phyloP scores from a whole-genome alignment of 64 coral and sea anemone species.

The Actinia equina region DNA sequence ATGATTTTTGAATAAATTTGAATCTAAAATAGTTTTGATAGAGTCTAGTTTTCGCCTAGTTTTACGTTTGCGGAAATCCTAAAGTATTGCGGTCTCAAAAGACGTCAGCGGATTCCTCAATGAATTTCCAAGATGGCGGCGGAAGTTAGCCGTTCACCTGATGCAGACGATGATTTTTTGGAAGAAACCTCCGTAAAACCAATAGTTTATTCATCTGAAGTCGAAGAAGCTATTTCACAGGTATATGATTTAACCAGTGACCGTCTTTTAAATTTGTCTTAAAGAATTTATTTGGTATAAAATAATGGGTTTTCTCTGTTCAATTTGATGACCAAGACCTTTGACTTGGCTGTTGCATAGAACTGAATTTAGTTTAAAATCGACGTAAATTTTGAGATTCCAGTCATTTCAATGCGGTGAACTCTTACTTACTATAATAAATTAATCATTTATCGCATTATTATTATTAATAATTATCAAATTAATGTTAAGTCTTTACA shows the following conservation, averaged over 20 bases:
- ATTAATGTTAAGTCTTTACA: too few relatives aligned
- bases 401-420: background rate
- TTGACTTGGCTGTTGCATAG: background rate
- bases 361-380: background rate
- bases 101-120: constrained; percentile 48
- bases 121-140: constrained; percentile 86
- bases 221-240: constrained; percentile 95
- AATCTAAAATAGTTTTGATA: too few relatives aligned
- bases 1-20: too few relatives aligned
- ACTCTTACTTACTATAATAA: too few relatives aligned
- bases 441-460: too few relatives aligned
- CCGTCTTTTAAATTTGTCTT: background rate
- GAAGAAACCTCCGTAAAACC: constrained; percentile 76
- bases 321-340: background rate
- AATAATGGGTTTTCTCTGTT: background rate
- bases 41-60: too few relatives aligned
- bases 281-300: background rate
- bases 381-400: background rate
- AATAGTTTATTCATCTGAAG: constrained; percentile 89
- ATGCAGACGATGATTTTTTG: constrained; percentile 73
- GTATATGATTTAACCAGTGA: constrained; percentile 22
- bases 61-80: background rate
- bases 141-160: constrained; percentile 26
- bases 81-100: background rate
- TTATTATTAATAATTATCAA: too few relatives aligned